phyloP scores from a whole-genome alignment of 2,113 vertebrate species.

The Macheiramphus alcinus region DNA sequence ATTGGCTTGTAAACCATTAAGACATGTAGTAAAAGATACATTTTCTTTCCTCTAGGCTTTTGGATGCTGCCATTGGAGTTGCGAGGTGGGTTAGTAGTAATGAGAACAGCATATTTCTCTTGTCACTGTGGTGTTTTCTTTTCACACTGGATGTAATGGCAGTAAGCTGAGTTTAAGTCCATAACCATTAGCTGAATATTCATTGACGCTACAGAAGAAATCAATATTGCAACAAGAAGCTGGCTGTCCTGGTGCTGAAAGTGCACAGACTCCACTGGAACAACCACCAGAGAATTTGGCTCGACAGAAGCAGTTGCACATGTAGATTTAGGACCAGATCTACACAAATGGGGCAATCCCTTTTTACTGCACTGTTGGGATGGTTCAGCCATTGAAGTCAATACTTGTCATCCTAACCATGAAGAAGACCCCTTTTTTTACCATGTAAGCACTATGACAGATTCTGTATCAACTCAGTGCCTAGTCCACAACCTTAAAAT shows the following conservation, averaged over 20 bases:
- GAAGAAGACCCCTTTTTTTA: background rate
- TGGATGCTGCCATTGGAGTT: background rate
- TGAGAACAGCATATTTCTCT: background rate
- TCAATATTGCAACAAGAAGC: background rate
- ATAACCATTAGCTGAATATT: background rate
- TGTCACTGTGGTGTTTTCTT: background rate
- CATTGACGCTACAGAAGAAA: background rate
- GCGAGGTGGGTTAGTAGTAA: background rate
- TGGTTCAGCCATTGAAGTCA: background rate
- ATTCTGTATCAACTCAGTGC: background rate
- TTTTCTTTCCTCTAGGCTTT: background rate
- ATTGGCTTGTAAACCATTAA: slow-evolving; percentile 44
- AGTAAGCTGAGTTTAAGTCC: background rate
- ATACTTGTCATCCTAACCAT: background rate
- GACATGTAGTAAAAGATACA: background rate
- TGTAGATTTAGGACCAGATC: background rate
- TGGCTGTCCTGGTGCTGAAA: background rate
- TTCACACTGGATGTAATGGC: background rate
- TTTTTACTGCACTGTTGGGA: background rate
- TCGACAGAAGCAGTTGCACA: background rate
- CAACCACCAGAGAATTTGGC: background rate
- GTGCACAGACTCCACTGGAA: background rate
- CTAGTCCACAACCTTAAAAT: background rate
- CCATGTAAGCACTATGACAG: background rate
- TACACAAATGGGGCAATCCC: background rate